Base-by-base conservation (phyloP, 2,113 vertebrate species). In the Chionodraco myersi region DNA sequence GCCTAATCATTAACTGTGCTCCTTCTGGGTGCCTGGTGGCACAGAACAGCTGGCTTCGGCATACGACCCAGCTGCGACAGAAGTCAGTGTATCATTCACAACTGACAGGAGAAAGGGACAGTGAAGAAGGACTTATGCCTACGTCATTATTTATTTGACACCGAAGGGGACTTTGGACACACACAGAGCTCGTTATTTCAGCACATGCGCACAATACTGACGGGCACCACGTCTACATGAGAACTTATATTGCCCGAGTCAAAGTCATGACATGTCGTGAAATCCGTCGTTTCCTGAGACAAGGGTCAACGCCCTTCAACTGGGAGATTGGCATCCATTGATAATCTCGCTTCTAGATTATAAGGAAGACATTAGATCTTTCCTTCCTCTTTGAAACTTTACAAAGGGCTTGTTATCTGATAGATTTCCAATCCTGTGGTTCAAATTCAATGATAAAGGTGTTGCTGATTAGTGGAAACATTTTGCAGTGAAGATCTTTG, bases 1-100 rank as follows among this genome's bases (percentile, higher is more conserved):
- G 75, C 58, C 76, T 91, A 94, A 95, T 94, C 63, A 94, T 95
- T 94, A 94, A 95, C 93, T 77, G 45, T 72, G 72, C 85, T 92
- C 85, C 89, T 86, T 91, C 74, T 18, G 72, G 15, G 26, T 60
- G 23, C 77, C 52, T 62, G 65, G 75, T 30, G 63, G 80, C 64
- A 34, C 41, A 63, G 59, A 56, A 86, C 89, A 89, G 85, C 77
- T 82, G 86, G 62, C 59, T 57, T 68, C 1, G 67, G 61, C 89
- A 89, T 72, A 87, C 91, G 90, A 91, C 75, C 72, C 58, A 23
- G 4, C 59, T 13, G 13, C 45, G 67, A 85, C 62, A 61, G 80
- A 72, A 72, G 82, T 75, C 75, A 58, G 51, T 77, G 80, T 9
- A 79, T 88, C 54, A 79, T 60, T 75, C 63, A 75, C 41, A 12